These are phyloP conservation scores for Drosophila ananassae DNA, from an alignment of 1,140 invertebrate genomes.

Conservation along the genomic window DNA sequence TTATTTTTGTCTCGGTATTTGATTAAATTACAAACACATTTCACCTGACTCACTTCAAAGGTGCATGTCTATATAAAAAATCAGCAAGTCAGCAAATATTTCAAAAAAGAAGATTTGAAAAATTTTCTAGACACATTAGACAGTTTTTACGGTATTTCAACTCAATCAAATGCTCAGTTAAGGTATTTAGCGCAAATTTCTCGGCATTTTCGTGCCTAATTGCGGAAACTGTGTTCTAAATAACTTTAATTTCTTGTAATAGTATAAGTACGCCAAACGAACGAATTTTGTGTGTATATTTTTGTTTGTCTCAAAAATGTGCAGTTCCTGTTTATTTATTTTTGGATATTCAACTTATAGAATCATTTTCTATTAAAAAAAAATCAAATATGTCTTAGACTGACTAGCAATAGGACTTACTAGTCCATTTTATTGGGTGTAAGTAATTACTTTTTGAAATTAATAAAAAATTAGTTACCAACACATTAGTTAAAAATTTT, in stretches of 20 bases:
- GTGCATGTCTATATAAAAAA: neutral
- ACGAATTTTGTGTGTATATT: slow-evolving; percentile 16
- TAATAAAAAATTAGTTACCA: too few relatives aligned
- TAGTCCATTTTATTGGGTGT: too few relatives aligned
- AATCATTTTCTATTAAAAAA: slow-evolving; percentile 3
- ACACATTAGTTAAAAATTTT: too few relatives aligned
- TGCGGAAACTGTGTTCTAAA: slow-evolving; percentile 69
- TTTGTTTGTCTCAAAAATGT: slow-evolving; percentile 42
- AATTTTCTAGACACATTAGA: slow-evolving; percentile 15
- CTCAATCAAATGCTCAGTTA: slow-evolving; percentile 54
- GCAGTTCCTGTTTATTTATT: slow-evolving; percentile 55
- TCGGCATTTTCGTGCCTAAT: slow-evolving; percentile 61
- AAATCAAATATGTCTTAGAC: too few relatives aligned
- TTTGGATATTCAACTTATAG: slow-evolving; percentile 13
- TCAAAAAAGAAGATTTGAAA: neutral
- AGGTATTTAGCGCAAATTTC: slow-evolving; percentile 72
- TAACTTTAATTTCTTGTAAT: slow-evolving; percentile 51
- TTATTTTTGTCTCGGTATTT: slow-evolving; percentile 8
- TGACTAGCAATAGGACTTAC: too few relatives aligned
- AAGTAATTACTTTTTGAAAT: too few relatives aligned
- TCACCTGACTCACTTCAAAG: slow-evolving; percentile 7
- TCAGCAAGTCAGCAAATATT: neutral
- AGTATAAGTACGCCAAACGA: slow-evolving; percentile 24
- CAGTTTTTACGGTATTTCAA: slow-evolving; percentile 38
- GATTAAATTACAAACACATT: neutral